Evolutionary conservation across 2,797 vertebrate species (phyloP).

Genomic region (Avahi laniger): DNA sequence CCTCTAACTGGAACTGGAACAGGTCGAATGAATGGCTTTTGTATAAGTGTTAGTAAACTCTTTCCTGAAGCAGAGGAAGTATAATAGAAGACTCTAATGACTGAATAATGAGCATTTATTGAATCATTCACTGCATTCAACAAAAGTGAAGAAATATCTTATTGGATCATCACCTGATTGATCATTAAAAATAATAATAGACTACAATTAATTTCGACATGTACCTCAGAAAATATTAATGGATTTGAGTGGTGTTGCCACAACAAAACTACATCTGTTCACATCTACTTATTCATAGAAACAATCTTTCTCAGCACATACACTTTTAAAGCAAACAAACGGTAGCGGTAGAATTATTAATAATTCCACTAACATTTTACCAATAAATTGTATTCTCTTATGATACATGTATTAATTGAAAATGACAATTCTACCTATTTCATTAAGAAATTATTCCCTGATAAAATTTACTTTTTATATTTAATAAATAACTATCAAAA

Average conservation of each 20-base stretch:
- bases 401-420: neutral
- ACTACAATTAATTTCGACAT: conserved; percentile 18
- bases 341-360: neutral
- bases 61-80: conserved; percentile 2
- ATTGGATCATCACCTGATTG: neutral
- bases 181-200: conserved; percentile 45
- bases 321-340: neutral
- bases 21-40: neutral
- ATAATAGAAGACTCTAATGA: neutral
- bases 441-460: conserved; percentile 18
- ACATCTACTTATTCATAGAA: neutral
- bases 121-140: neutral
- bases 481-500: neutral
- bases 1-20: neutral
- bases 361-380: conserved; percentile 13
- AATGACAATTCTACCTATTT: neutral
- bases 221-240: conserved; percentile 28
- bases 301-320: neutral
- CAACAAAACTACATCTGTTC: neutral
- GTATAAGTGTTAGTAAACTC: neutral
- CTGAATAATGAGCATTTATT: neutral
- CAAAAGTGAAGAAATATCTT: conserved; percentile 42
- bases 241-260: neutral
- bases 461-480: neutral
- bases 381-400: conserved; percentile 6